Evolutionary conservation across 2,888 invertebrate genomes (phyloP), one percentile per base, ranked within the genome.

Genomic region (Cenopis cana): DNA sequence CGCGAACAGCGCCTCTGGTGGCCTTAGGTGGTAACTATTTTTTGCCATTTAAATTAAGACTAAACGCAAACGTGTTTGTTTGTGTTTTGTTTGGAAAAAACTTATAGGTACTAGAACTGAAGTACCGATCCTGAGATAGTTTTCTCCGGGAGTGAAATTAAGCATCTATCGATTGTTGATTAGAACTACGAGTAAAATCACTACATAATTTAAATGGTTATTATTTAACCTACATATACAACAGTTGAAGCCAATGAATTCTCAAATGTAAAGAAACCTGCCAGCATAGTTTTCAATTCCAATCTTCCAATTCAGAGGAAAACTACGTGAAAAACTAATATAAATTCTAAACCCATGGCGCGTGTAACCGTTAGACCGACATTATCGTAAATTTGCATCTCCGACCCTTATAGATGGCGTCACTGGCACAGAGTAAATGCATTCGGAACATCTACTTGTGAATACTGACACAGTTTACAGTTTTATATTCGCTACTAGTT

Each of bases 381-480:
- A 60, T 60, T 60, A 60, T 60, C 60, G 60, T 60, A 46, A 46
- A 46, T 46, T 46, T 24, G 60, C 60, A 60, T 46, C 24, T 46
- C 46, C 20, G 12, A 10, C 41, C n/a, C 41, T 24, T 55, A 9
- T 49, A 62, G 18, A 62, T 62, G 41, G 46, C 54, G 55, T 55
- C 60, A 49, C n/a, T 33, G 20, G 14, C 20, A 61, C 52, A 68
- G 67, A 11, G 38, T 59, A 38, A 20, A 52, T 11, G 14, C 41
- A 17, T 52, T 17, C 50, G 11, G 67, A 38, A 68, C 36, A 52
- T 20, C 4, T 38, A 52, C 24, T 14, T 59, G 17, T 59, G 10
- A 59, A 52, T 38, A 52, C 36, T 62, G 69, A 33, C 69, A 62
- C 49, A 62, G 49, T 69, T 69, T 49, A 56, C 10, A 62, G n/a